Conservation (phyloP, 2,113 vertebrate species). For the Turdus rufiventris region DNA sequence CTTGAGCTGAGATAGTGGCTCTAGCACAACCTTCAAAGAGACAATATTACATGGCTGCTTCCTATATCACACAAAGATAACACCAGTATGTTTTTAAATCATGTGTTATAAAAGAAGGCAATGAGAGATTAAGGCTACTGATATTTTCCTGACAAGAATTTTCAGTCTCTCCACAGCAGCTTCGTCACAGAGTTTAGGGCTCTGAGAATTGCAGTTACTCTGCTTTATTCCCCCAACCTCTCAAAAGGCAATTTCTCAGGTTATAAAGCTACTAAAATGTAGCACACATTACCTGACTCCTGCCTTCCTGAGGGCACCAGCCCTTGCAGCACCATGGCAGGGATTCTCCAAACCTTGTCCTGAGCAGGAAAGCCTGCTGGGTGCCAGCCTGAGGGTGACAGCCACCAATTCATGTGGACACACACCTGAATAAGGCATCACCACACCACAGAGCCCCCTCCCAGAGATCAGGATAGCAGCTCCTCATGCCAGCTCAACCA, state of each 20-base stretch:
- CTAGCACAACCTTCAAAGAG: not conserved
- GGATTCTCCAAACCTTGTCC: not conserved
- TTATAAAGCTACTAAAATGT: not conserved
- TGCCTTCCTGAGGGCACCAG: not conserved
- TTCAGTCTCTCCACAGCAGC: not conserved
- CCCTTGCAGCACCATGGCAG: not conserved
- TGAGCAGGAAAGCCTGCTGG: not conserved
- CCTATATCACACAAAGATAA: not conserved
- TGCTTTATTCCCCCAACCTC: not conserved
- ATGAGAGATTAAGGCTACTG: not conserved
- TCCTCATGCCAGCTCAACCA: not conserved
- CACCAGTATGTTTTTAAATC: not conserved
- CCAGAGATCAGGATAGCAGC: fast-evolving
- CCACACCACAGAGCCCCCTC: fast-evolving
- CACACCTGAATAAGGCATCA: fast-evolving
- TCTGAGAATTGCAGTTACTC: not conserved
- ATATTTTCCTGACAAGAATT: not conserved
- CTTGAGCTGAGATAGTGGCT: not conserved
- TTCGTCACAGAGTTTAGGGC: not conserved
- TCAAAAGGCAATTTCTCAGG: not conserved
- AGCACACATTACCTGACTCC: not conserved
- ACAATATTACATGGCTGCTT: not conserved
- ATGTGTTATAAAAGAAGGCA: not conserved
- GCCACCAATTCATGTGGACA: fast-evolving
- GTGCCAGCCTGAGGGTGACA: not conserved